Percentiles rank a stretch among this genome's conserved stretches.
Evolutionary conservation across 2,797 vertebrate genomes (phyloP).

Genomic region (Allobates femoralis): DNA sequence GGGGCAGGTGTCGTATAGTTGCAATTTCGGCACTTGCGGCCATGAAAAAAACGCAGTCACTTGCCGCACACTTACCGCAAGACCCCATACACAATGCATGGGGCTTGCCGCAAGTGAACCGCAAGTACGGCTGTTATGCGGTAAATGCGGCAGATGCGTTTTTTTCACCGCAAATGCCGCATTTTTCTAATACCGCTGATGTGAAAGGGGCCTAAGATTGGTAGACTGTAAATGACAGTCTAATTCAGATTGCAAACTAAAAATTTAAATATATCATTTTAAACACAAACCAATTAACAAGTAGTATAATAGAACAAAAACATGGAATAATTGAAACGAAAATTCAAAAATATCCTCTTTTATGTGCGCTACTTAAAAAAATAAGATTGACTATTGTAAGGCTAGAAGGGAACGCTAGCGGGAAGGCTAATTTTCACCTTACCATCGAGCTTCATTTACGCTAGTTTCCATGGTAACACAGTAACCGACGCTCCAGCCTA

Average conservation of each 20-base stretch:
- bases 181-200: too few relatives aligned
- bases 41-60: too few relatives aligned
- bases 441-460: constrained; percentile 46
- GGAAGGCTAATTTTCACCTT: constrained; percentile 49
- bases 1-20: too few relatives aligned
- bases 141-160: too few relatives aligned
- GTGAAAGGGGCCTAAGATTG: too few relatives aligned
- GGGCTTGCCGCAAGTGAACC: too few relatives aligned
- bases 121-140: too few relatives aligned
- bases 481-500: constrained; percentile 35
- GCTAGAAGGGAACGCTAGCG: constrained; percentile 13
- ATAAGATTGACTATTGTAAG: constrained; percentile 24
- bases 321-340: background rate
- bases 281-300: background rate
- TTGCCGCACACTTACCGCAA: too few relatives aligned
- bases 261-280: background rate
- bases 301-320: background rate
- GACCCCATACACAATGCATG: too few relatives aligned
- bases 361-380: background rate
- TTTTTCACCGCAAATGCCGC: too few relatives aligned
- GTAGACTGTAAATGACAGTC: background rate
- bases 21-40: too few relatives aligned
- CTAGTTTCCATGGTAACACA: constrained; percentile 52
- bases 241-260: background rate
- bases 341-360: background rate